Evolutionary conservation across 2,888 invertebrate species (phyloP), one percentile per base, ranked within the genome.

Genomic region (Scrobipalpa atriplicella): DNA sequence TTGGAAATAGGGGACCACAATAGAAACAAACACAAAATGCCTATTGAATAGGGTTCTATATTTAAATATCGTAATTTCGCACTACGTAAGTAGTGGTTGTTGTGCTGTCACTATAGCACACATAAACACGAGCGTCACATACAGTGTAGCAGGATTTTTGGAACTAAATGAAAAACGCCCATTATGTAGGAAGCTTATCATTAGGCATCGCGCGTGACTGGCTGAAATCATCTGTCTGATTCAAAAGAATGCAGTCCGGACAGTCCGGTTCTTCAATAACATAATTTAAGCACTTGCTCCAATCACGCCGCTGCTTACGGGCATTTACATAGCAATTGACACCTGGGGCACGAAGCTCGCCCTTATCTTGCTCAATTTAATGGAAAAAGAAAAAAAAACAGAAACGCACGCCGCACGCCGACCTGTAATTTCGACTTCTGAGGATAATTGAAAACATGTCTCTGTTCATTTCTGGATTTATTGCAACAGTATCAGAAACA

Each of bases 241-340:
- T 43, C 41, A 19, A 39, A 63, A 39, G 62, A 66, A 68, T 54
- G 62, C 66, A 6, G 54, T 75, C 77, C 73, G 74, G 70, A 56
- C 66, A 6, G 54, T 75, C 77, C 73, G 74, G 70, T 77, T 69
- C 68, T 72, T 77, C 76, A 80, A 79, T 77, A 79, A 80, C 75
- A 78, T 81, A 78, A 84, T 82, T 79, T 76, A 73, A 75, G 79
- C 72, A 72, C 76, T 78, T 76, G 74, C 74, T 67, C 73, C 77
- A 75, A 80, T 78, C 77, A 75, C 65, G 72, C 71, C 76, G 66
- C 72, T 76, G 71, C 76, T 78, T 79, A 79, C 72, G 75, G 70
- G 69, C 79, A 75, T 81, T 81, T 83, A 81, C 81, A 79, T 79
- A 73, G 77, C 84, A 82, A 84, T 83, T 84, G 83, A 83, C 85